Base-by-base conservation (phyloP, 2,113 vertebrate species). In the Rhabdornis inornatus region DNA sequence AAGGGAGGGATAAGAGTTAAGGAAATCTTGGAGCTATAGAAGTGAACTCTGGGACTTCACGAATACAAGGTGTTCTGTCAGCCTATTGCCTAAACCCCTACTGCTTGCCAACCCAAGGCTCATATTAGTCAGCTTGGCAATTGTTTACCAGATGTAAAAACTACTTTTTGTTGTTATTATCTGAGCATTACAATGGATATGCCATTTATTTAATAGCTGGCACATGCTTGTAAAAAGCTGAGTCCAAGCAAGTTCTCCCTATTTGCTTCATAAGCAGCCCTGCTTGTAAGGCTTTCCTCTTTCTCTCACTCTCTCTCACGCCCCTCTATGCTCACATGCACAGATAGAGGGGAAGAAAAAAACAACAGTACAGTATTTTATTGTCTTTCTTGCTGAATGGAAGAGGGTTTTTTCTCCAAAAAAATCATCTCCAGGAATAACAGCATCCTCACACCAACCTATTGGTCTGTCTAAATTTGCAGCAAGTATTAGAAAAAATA, bases 301-400 rank as follows among this genome's bases (percentile, higher is more conserved):
- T 30, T 37, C 31, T 35, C 37, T 28, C n/a, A 10, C 53, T 35
- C 42, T 33, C 33, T 19, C 40, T 5, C 47, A 11, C 2, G 2
- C 22, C 3, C 4, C 4, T 24, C 18, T 39, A 0, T 55, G 33
- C 25, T 37, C 44, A 49, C 2, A 5, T 11, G 2, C 11, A 80
- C 22, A 35, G 22, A 31, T 11, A 66, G 1, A 27, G n/a, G 15
- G 6, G 13, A 8, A 14, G 2, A 1, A 27, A 30, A 30, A 63
- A 57, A 15, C 10, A 50, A 22, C 10, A 39, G 3, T 45, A 18
- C 11, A 28, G 6, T 33, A 40, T 83, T 71, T 40, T 64, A 39
- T n/a, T 77, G 35, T 40, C 42, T 83, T 22, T 74, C n/a, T 42
- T 91, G n/a, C 17, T 81, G 69, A 93, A 61, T 25, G n/a, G 28